Base-by-base conservation (phyloP, 2,888 invertebrate genomes). In the Cephus pygmeus region DNA sequence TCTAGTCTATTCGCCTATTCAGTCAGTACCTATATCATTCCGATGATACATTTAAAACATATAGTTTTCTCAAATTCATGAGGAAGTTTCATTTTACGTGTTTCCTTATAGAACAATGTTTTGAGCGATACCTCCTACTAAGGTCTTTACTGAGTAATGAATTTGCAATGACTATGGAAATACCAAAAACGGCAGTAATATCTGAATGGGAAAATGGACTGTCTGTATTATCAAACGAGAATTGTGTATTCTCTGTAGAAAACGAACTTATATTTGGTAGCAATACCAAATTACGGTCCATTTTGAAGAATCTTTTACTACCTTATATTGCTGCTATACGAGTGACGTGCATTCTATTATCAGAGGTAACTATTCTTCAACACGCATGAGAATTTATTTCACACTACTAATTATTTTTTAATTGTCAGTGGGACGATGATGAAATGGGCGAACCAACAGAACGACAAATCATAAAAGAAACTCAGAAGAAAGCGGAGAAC, bases 261-360 rank as follows among this genome's bases (percentile, higher is more conserved):
- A 77, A 86, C 69, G n/a, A 36, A 87, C 86, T 92, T 85, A 79
- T 90, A 84, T 81, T 92, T 56, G 92, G 93, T 76, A 87, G 88
- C 3, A 93, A 93, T 81, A 85, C 85, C 15, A 93, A 92, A 85
- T 87, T 94, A 69, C 92, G 92, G 84, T 88, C 91, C 34, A 88
- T 96, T 69, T 91, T 96, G 76, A 92, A 93, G 71, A 94, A 94
- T 88, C 90, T 94, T 34, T 90, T 95, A 74, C 93, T 94, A 87
- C 96, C 95, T 74, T 94, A 95, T 78, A 92, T 95, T 75, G 93
- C 93, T 79, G 94, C 95, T 1, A 92, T 95, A 82, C 92, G 93
- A 82, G 88, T 93, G 76, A 91, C 93, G 15, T 92, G 93, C 73
- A 91, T 90, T 40, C 88, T 92, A 73, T 84, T 94, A 56, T 89